Evolutionary conservation across 2,888 invertebrate species (phyloP).

Genomic region (Branchipolynoe longqiensis): DNA sequence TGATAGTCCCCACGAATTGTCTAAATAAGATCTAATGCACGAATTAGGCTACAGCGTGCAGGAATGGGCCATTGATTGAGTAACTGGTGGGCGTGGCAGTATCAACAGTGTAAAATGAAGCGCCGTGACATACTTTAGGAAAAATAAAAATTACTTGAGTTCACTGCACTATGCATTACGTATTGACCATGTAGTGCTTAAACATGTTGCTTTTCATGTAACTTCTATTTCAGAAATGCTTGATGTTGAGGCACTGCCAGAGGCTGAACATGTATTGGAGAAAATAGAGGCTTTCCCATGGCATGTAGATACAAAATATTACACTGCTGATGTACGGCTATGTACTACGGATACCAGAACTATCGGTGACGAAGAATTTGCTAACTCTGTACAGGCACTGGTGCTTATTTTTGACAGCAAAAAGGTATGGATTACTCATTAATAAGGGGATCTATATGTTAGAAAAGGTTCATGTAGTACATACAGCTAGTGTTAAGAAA

Average conservation of each 20-base stretch:
- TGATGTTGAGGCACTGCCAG: slow-evolving; percentile 62
- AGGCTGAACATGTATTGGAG: slow-evolving; percentile 59
- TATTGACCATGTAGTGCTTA: neutral
- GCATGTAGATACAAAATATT: slow-evolving; percentile 88
- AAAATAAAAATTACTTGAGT: too few species aligned
- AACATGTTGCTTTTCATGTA: neutral
- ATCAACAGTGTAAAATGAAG: too few species aligned
- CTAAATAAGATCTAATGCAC: too few species aligned
- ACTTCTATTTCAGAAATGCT: slow-evolving; percentile 63
- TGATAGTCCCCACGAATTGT: too few species aligned
- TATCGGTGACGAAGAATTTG: slow-evolving; percentile 82
- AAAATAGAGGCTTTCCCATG: slow-evolving; percentile 73
- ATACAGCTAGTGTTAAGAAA: too few species aligned
- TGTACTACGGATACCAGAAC: slow-evolving; percentile 84
- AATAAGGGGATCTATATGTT: too few species aligned
- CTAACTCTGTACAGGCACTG: slow-evolving; percentile 84
- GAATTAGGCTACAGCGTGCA: too few species aligned
- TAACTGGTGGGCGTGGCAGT: too few species aligned
- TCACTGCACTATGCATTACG: too few species aligned
- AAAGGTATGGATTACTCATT: slow-evolving; percentile 80
- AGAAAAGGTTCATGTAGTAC: too few species aligned
- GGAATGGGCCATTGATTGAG: too few species aligned
- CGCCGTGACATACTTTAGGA: too few species aligned
- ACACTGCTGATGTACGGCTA: slow-evolving; percentile 85
- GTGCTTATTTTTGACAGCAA: slow-evolving; percentile 86